Evolutionary conservation across 2,888 invertebrate genomes (phyloP).

Genomic region (Adela reaumurella): DNA sequence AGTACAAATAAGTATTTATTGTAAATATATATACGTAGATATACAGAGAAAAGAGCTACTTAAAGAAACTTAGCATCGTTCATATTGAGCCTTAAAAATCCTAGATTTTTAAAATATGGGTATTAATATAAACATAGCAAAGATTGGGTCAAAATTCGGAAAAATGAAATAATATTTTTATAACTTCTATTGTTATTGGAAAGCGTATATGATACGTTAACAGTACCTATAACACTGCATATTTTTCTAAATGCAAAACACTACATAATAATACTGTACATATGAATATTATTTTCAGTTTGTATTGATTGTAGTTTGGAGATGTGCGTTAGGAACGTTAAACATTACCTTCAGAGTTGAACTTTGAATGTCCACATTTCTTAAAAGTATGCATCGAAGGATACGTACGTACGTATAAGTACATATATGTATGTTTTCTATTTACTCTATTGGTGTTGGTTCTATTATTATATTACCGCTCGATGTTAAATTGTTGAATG

Average conservation of each 20-base stretch:
- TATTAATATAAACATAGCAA: constrained; percentile 14
- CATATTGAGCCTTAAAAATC: constrained; percentile 46
- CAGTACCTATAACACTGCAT: neutral
- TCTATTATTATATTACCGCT: too few species aligned
- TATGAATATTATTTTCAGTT: too few species aligned
- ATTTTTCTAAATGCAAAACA: neutral
- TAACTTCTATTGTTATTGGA: constrained; percentile 54
- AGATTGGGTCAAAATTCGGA: constrained; percentile 47
- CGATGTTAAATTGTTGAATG: too few species aligned
- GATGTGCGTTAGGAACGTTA: too few species aligned
- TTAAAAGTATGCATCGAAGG: too few species aligned
- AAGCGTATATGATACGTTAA: constrained; percentile 54
- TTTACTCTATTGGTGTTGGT: too few species aligned
- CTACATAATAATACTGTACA: too few species aligned
- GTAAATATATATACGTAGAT: constrained; percentile 38
- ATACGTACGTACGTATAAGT: too few species aligned
- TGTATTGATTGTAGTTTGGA: too few species aligned
- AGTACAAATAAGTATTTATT: constrained; percentile 40
- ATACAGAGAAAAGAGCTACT: constrained; percentile 31
- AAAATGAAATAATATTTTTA: constrained; percentile 40
- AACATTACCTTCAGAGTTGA: too few species aligned
- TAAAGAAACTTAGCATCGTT: constrained; percentile 32
- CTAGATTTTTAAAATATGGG: constrained; percentile 40
- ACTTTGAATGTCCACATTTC: too few species aligned
- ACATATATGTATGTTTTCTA: too few species aligned